A percentile compares a stretch with the other conserved stretches of the same genome.
These are phyloP conservation scores for Coregonus suidteri DNA, from an alignment of 2,797 vertebrate species.

Conservation along the genomic window DNA sequence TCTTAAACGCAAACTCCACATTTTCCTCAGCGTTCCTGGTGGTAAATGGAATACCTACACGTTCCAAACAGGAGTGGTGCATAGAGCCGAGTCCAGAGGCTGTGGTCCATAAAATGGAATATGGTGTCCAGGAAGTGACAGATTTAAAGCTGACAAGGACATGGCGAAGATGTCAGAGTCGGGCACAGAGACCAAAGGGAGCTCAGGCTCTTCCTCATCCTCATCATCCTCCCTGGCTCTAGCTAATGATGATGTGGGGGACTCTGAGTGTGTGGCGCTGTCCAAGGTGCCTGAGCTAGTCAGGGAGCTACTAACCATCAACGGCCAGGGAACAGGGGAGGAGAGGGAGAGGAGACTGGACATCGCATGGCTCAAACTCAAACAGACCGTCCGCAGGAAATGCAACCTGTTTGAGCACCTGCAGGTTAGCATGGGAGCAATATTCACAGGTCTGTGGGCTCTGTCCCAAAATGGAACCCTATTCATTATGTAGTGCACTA, in stretches of 20 bases:
- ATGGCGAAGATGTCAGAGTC: not conserved
- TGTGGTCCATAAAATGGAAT: not conserved
- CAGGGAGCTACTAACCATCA: conserved; percentile 26
- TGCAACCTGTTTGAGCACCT: conserved; percentile 31
- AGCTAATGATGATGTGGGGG: not conserved
- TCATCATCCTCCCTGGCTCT: too few species aligned
- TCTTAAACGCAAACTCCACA: not conserved
- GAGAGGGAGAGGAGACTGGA: conserved; percentile 37
- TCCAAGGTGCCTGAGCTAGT: conserved; percentile 34
- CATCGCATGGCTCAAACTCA: conserved; percentile 45
- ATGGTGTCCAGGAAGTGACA: not conserved
- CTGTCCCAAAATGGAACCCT: not conserved
- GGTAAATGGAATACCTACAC: not conserved
- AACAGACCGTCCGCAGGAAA: conserved; percentile 33
- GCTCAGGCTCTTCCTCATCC: too few species aligned
- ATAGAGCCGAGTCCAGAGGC: not conserved
- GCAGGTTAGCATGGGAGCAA: conserved; percentile 33
- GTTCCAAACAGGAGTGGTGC: not conserved
- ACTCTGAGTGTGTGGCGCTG: not conserved
- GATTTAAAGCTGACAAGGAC: not conserved
- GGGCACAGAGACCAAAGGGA: not conserved
- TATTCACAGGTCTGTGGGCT: not conserved
- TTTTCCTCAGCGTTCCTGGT: not conserved
- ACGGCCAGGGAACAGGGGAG: conserved; percentile 9
- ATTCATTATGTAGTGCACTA: not conserved